These are phyloP conservation scores for Morone chrysops DNA, from an alignment of 2,113 vertebrate species.

Conservation along the genomic window DNA sequence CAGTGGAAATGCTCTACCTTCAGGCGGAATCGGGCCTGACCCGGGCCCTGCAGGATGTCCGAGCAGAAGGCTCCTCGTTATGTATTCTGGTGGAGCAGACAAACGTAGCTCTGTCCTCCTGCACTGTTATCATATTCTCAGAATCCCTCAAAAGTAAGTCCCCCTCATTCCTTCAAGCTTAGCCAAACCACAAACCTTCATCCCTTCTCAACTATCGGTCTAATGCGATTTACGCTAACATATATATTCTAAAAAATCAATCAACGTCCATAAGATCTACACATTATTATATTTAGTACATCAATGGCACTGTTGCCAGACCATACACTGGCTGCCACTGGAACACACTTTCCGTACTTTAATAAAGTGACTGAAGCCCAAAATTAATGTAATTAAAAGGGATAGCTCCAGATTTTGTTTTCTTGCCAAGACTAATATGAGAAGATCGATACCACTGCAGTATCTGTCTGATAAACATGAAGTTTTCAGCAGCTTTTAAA, in stretches of 20 bases:
- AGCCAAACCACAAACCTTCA: conserved; percentile 24
- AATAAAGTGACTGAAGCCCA: not conserved
- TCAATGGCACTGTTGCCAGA: not conserved
- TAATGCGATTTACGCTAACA: not conserved
- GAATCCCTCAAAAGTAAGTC: conserved; percentile 90
- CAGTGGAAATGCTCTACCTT: conserved; percentile 87
- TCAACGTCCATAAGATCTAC: not conserved
- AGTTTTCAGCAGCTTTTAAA: not conserved
- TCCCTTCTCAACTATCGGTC: not conserved
- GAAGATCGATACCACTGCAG: not conserved
- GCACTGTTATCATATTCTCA: conserved; percentile 87
- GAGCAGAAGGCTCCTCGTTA: conserved; percentile 86
- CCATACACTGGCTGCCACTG: not conserved
- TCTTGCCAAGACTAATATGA: not conserved
- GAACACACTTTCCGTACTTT: not conserved
- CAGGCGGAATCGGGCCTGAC: conserved; percentile 82
- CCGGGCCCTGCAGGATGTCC: conserved; percentile 85
- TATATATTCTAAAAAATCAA: not conserved
- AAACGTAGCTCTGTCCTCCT: conserved; percentile 84
- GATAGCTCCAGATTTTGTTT: not conserved
- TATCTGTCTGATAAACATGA: not conserved
- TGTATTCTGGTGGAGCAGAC: conserved; percentile 88
- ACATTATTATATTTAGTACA: conserved; percentile 3
- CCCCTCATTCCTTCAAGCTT: conserved; percentile 68
- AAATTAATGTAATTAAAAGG: not conserved